These are phyloP conservation scores for Hydrozoanthus gracilis DNA, from an alignment of 92 coral and sea anemone species.

Conservation along the genomic window DNA sequence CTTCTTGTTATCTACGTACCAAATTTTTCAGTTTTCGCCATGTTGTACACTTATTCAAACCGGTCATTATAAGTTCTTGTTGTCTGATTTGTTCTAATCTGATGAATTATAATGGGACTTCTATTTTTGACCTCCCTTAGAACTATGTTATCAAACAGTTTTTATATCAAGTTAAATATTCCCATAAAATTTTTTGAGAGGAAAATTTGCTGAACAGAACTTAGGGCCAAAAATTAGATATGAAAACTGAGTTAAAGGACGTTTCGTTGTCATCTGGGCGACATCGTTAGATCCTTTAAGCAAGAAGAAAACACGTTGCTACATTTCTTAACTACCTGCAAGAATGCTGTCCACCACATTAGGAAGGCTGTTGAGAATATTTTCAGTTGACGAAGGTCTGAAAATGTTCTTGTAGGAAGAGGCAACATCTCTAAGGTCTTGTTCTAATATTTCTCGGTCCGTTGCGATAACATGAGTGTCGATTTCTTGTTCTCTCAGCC, in stretches of 20 bases:
- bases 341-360: constrained; percentile 30
- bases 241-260: neutral
- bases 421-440: constrained; percentile 63
- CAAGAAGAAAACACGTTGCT: neutral
- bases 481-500: constrained; percentile 17
- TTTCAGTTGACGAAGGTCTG: constrained; percentile 24
- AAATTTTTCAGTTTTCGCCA: too few relatives aligned
- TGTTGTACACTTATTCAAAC: too few relatives aligned
- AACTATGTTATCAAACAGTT: too few relatives aligned
- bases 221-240: too few relatives aligned
- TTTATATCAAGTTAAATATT: too few relatives aligned
- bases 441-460: constrained; percentile 43
- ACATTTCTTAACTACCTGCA: constrained; percentile 17
- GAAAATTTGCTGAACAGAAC: too few relatives aligned
- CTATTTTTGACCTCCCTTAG: too few relatives aligned
- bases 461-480: constrained; percentile 65
- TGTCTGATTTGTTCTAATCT: too few relatives aligned
- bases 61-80: too few relatives aligned
- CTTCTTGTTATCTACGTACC: too few relatives aligned
- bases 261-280: neutral
- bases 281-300: neutral
- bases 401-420: constrained; percentile 55
- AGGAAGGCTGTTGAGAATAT: constrained; percentile 8
- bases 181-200: too few relatives aligned
- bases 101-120: too few relatives aligned